Evolutionary conservation across 2,113 vertebrate genomes (phyloP), one percentile per base, ranked within the genome.

Genomic region (Apaloderma vittatum): DNA sequence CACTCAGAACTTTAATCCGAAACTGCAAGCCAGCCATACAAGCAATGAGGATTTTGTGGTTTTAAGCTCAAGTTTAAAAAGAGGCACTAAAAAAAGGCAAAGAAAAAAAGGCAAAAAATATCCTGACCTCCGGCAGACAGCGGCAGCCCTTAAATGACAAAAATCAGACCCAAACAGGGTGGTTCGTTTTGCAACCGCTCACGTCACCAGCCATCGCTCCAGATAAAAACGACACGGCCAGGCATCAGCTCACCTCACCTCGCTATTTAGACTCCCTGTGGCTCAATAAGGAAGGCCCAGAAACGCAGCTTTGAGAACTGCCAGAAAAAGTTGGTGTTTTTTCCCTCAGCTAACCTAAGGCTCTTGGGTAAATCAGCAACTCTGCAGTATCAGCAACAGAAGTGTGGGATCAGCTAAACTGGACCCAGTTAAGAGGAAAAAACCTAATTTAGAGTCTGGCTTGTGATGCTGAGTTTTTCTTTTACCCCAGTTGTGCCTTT

Each of bases 371-470:
- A 58, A 74, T 83, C 51, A 26, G 65, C n/a, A 29, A 0, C 66
- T 62, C 76, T 15, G 81, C 72, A n/a, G 46, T 18, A 54, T 30
- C 76, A 62, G 62, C 78, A 75, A 36, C n/a, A 54, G 37, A 55
- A 76, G 43, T 7, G 51, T 45, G 48, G 48, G 54, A 58, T 89
- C 80, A 85, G 80, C 85, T 79, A 48, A 94, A 49, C 57, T 37
- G 51, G 74, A n/a, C 59, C 65, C 36, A 40, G 58, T 59, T 68
- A 54, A 58, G 66, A 72, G 46, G 40, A 40, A 66, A 71, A 73
- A 55, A 63, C 2, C 6, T 46, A 75, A 63, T 54, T 54, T 77
- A 12, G 52, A 58, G 49, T 7, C 43, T 46, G 55, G 23, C 58
- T 58, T 46, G 30, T 2, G 34, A 61, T 18, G 32, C 34, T 29